Percentiles rank a stretch among this genome's conserved stretches.
These are phyloP conservation scores for Macrostomum cliftonense DNA, from an alignment of 2,888 invertebrate genomes.

Conservation along the genomic window DNA sequence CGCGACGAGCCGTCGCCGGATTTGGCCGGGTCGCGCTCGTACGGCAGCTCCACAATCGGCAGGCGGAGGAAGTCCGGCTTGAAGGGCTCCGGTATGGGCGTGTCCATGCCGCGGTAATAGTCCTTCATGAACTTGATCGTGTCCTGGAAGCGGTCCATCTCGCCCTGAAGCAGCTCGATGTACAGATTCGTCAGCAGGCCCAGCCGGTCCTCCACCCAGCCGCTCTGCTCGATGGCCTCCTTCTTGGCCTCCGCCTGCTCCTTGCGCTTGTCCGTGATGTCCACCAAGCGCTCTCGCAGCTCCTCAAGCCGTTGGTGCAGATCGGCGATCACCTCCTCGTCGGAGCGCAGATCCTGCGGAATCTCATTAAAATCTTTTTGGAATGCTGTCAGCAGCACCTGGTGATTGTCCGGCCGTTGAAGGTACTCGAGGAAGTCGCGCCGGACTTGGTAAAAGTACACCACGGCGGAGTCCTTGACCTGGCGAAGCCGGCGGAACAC, in stretches of 20 bases:
- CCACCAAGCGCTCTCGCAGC: constrained; percentile 32
- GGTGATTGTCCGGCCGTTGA: constrained; percentile 32
- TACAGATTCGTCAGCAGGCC: constrained; percentile 34
- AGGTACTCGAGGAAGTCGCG: constrained; percentile 29
- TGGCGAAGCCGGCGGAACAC: constrained; percentile 28
- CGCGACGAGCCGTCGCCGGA: not conserved
- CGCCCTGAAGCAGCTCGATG: constrained; percentile 29
- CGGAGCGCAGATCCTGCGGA: constrained; percentile 32
- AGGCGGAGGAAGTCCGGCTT: constrained; percentile 26
- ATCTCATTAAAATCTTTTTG: constrained; percentile 36
- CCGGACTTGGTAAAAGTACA: constrained; percentile 31
- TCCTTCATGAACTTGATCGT: constrained; percentile 32
- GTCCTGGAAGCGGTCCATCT: constrained; percentile 35
- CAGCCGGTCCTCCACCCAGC: constrained; percentile 35
- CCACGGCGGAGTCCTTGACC: constrained; percentile 31
- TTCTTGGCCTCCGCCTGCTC: constrained; percentile 31
- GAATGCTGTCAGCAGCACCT: constrained; percentile 32
- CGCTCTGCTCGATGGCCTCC: constrained; percentile 25
- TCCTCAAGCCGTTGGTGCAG: constrained; percentile 35
- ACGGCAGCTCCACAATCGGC: constrained; percentile 25
- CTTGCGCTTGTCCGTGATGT: constrained; percentile 34
- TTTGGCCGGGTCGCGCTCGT: not conserved
- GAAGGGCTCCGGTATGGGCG: constrained; percentile 30
- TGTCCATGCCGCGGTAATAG: constrained; percentile 36
- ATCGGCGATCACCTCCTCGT: constrained; percentile 34